Percentiles rank a stretch among this genome's conserved stretches.
These are phyloP conservation scores for Venustaconcha ellipsiformis DNA, from an alignment of 1,140 invertebrate genomes.

Conservation along the genomic window DNA sequence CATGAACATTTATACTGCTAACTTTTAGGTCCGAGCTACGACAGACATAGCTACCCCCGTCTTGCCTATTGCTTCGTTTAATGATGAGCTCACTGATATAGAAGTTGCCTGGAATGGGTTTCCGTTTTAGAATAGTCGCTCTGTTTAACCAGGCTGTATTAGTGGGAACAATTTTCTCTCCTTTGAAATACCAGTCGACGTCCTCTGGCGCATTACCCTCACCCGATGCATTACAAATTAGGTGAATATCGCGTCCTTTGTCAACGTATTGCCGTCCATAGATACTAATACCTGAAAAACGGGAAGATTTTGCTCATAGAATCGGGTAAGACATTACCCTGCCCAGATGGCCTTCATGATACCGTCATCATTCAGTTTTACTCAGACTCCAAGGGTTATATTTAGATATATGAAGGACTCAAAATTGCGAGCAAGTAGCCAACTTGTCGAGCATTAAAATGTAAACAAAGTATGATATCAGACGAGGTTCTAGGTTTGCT, in stretches of 20 bases:
- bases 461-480: too few species aligned
- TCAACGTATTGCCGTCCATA: constrained; percentile 45
- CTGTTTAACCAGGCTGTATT: constrained; percentile 8
- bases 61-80: constrained; percentile 11
- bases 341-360: not conserved
- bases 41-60: constrained; percentile 25
- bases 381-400: too few species aligned
- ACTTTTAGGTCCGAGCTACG: constrained; percentile 27
- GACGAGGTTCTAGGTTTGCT: too few species aligned
- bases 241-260: constrained; percentile 37
- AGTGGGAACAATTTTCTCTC: constrained; percentile 21
- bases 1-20: constrained; percentile 22
- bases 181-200: constrained; percentile 52
- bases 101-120: constrained; percentile 19
- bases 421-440: too few species aligned
- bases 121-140: constrained; percentile 6
- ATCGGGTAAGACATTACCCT: not conserved
- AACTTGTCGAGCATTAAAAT: too few species aligned
- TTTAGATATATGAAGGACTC: too few species aligned
- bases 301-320: not conserved
- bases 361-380: too few species aligned
- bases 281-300: constrained; percentile 25
- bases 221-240: constrained; percentile 50
- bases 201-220: constrained; percentile 39
- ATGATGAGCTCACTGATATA: constrained; percentile 29